Conservation (phyloP, 1,140 invertebrate genomes). For the Harpegnathos saltator region DNA sequence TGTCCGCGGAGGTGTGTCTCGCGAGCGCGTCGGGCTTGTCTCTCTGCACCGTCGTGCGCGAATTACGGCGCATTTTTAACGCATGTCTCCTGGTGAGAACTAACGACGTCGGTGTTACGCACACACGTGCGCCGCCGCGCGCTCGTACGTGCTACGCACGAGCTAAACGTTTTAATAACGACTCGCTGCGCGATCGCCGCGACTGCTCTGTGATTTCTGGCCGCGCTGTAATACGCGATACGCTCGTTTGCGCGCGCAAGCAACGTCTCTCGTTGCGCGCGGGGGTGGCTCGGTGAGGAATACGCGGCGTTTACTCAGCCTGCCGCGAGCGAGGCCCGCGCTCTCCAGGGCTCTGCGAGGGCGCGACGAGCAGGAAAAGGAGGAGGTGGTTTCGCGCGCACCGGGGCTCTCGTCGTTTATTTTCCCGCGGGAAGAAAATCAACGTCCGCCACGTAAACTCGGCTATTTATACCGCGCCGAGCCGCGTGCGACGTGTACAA, state of each 20-base stretch:
- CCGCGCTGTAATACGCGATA: conserved; percentile 12
- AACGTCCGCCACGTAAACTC: conserved; percentile 48
- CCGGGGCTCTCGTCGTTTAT: conserved; percentile 25
- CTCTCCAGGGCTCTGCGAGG: too few relatives aligned
- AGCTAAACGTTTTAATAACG: conserved; percentile 53
- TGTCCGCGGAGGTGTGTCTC: not conserved
- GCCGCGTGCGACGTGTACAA: conserved; percentile 31
- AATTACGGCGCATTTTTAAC: conserved; percentile 36
- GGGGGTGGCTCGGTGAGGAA: conserved; percentile 4
- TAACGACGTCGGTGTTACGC: too few relatives aligned
- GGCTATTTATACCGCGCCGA: conserved; percentile 35
- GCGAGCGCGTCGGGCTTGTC: not conserved
- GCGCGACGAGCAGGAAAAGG: too few relatives aligned
- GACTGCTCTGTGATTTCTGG: conserved; percentile 36
- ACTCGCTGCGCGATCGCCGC: not conserved
- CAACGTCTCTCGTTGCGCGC: conserved; percentile 25
- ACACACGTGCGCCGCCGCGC: too few relatives aligned
- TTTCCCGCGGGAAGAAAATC: conserved; percentile 46
- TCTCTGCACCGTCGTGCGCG: not conserved
- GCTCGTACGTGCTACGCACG: conserved; percentile 2
- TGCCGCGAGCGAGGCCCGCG: conserved; percentile 6
- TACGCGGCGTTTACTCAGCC: conserved; percentile 44
- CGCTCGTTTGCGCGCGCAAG: conserved; percentile 34
- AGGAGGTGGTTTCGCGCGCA: not conserved
- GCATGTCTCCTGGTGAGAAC: too few relatives aligned